Conservation (phyloP, 1,140 invertebrate species). For the Drosophila teissieri region DNA sequence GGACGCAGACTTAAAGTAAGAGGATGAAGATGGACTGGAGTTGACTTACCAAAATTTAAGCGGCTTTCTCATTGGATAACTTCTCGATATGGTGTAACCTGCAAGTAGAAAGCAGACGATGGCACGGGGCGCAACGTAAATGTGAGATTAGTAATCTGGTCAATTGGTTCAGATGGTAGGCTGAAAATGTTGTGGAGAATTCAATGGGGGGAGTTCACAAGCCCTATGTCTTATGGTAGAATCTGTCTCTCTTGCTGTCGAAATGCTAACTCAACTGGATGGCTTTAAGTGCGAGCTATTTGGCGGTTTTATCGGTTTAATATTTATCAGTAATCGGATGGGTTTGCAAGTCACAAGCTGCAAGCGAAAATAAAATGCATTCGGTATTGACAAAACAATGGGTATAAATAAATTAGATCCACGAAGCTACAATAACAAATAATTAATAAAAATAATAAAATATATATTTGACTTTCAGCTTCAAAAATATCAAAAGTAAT, state of each 20-base stretch:
- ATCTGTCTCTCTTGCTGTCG: conserved; percentile 13
- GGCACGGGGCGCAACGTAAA: conserved; percentile 70
- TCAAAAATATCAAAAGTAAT: too few species aligned
- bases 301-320: conserved; percentile 28
- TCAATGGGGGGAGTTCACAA: conserved; percentile 15
- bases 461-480: not conserved
- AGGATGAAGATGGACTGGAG: conserved; percentile 7
- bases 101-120: conserved; percentile 69
- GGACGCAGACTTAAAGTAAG: conserved; percentile 40
- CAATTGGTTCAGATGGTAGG: conserved; percentile 47
- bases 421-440: not conserved
- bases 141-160: conserved; percentile 73
- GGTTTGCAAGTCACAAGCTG: conserved; percentile 43
- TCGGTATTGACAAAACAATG: not conserved
- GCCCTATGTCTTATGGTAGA: conserved; percentile 4
- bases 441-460: too few species aligned
- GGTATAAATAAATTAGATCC: too few species aligned
- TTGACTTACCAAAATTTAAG: conserved; percentile 84
- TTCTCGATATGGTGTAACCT: conserved; percentile 85
- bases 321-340: conserved; percentile 33
- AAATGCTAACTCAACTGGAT: not conserved
- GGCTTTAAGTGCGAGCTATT: conserved; percentile 6
- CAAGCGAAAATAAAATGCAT: conserved; percentile 22
- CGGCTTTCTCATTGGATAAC: conserved; percentile 85
- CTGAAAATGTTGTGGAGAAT: conserved; percentile 24